Evolutionary conservation across 2,113 vertebrate genomes (phyloP).

Genomic region (Rostratula benghalensis): DNA sequence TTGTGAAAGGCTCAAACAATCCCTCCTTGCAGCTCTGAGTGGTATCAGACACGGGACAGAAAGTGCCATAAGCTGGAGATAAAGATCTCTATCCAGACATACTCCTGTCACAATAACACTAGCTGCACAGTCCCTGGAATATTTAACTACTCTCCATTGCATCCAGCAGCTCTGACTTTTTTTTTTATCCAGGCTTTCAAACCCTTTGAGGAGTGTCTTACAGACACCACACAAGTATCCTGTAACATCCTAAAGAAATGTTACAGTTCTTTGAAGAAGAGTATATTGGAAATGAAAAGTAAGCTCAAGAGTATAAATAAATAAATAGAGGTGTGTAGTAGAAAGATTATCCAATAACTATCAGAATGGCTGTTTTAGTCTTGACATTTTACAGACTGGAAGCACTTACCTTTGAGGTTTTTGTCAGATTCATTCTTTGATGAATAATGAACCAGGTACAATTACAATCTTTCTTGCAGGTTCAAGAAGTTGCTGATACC

Average conservation of each 20-base stretch:
- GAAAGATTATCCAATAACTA: not conserved
- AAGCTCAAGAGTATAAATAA: not conserved
- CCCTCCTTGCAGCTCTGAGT: not conserved
- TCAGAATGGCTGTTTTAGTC: not conserved
- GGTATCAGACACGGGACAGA: not conserved
- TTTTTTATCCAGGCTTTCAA: not conserved
- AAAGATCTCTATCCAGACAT: not conserved
- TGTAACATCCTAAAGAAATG: not conserved
- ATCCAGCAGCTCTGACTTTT: not conserved
- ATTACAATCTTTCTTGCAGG: not conserved
- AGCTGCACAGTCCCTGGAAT: not conserved
- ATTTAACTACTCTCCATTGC: not conserved
- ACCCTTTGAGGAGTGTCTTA: not conserved
- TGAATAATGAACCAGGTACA: constrained; percentile 38
- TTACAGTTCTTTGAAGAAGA: not conserved
- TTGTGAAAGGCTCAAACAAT: not conserved
- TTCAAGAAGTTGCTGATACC: not conserved
- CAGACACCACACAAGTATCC: not conserved
- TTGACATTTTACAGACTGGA: not conserved
- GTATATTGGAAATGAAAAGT: not conserved
- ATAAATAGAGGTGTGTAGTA: not conserved
- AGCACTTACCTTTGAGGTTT: not conserved
- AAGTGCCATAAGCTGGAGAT: not conserved
- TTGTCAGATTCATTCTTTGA: constrained; percentile 10
- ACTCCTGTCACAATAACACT: not conserved